phyloP scores from a whole-genome alignment of 2,113 vertebrate species.

The Uria aalge region DNA sequence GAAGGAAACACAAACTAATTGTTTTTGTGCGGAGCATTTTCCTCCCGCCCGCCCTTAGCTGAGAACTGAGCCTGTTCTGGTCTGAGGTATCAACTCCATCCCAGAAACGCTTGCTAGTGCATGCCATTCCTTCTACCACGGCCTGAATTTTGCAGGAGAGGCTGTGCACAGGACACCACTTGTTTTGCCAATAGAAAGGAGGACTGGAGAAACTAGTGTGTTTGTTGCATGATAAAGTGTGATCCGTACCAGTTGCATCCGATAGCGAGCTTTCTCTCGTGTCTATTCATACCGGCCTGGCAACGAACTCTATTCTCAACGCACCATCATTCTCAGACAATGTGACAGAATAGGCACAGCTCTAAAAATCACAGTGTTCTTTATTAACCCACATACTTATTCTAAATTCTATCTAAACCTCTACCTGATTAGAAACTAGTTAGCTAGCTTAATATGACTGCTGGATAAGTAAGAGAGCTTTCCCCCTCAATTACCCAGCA shows the following conservation, averaged over 20 bases:
- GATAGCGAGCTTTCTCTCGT: not conserved
- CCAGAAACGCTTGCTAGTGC: not conserved
- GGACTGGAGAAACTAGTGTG: not conserved
- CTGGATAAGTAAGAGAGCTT: not conserved
- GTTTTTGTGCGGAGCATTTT: not conserved
- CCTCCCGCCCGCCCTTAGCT: not conserved
- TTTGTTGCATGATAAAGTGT: not conserved
- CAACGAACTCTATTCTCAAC: not conserved
- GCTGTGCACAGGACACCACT: not conserved
- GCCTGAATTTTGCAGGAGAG: not conserved
- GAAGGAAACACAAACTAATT: not conserved
- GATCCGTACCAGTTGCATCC: not conserved
- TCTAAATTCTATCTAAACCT: not conserved
- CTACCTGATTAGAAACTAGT: not conserved
- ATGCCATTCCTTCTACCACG: not conserved
- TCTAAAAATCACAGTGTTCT: not conserved
- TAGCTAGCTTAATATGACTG: not conserved
- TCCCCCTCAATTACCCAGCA: not conserved
- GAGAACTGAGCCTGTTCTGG: accelerated
- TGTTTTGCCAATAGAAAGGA: not conserved
- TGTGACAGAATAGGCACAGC: not conserved
- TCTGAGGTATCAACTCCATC: not conserved
- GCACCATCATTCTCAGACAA: not conserved
- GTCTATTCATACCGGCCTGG: not conserved
- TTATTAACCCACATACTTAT: not conserved